Evolutionary conservation across 2,797 vertebrate genomes (phyloP), one percentile per base, ranked within the genome.

Genomic region (Passerculus sandwichensis): DNA sequence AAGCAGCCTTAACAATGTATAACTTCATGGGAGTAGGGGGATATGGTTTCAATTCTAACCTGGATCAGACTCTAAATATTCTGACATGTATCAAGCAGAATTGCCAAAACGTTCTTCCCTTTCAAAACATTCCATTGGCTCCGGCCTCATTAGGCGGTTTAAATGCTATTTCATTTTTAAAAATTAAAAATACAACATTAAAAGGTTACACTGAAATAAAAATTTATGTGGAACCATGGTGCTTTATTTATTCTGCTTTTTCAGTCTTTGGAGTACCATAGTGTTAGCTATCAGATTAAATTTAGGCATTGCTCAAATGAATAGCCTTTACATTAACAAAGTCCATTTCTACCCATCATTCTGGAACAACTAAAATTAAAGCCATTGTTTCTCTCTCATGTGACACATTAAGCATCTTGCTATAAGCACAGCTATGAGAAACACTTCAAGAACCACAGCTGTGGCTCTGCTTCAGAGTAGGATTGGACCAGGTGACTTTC

Each of bases 41-140:
- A 93, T 96, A 96, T 97, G 96, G 94, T 97, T 98, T 97, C 95
- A 97, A 97, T 98, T 97, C 96, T 82, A 83, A 85, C 78, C 95
- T 95, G 91, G 93, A 97, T 95, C 91, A 96, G 77, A 74, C 73
- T 86, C 93, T 93, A 80, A 93, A 90, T 92, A 91, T 96, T 97
- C 88, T 96, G 94, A 85, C 90, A 92, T 36, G 69, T 90, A 95
- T 95, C 89, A 92, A 96, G 80, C 40, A 80, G 59, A 64, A 70
- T 74, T 95, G 85, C 96, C 94, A 96, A 94, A 90, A 91, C 74
- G 92, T 75, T 96, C 94, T 96, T 96, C 83, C 47, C 40, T 94
- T 94, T 94, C 96, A 93, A 97, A 96, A 95, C 91, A 92, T 95
- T 90, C 93, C 83, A 92, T 70, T 69, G 73, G 88, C 71, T 93